Evolutionary conservation across 2,888 invertebrate genomes (phyloP).

Genomic region (Keiferia lycopersicella): DNA sequence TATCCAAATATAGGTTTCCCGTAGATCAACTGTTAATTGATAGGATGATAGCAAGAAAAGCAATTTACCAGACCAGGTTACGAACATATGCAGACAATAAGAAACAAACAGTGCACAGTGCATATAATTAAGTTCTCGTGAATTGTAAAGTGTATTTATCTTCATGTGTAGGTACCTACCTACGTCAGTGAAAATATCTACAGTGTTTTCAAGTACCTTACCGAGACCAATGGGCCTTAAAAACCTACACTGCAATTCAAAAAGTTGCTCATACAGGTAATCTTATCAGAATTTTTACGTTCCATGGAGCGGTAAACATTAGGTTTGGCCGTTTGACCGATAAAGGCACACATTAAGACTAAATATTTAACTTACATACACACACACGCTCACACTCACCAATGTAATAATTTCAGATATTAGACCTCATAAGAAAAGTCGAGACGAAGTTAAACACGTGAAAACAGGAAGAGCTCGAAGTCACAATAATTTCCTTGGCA

Average conservation of each 20-base stretch:
- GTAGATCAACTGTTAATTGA: too few species aligned
- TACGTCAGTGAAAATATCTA: background rate
- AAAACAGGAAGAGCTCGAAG: conserved; percentile 27
- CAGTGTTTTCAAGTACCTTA: background rate
- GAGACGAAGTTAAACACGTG: conserved; percentile 28
- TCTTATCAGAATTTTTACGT: conserved; percentile 50
- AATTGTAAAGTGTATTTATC: background rate
- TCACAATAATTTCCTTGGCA: conserved; percentile 38
- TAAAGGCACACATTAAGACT: conserved; percentile 43
- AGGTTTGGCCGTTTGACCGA: conserved; percentile 57
- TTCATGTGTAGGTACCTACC: background rate
- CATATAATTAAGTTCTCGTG: too few species aligned
- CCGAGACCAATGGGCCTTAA: background rate
- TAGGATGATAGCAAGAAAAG: too few species aligned
- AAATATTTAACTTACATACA: conserved; percentile 24
- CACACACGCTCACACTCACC: conserved; percentile 33
- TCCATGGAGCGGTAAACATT: conserved; percentile 49
- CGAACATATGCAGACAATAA: too few species aligned
- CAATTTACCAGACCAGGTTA: too few species aligned
- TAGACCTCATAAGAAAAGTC: conserved; percentile 28
- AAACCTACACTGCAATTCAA: background rate
- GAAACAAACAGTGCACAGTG: too few species aligned
- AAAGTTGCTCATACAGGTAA: conserved; percentile 23
- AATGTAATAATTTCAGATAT: conserved; percentile 32
- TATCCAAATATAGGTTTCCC: too few species aligned